Evolutionary conservation across 2,797 vertebrate genomes (phyloP).

Genomic region (Gorsachius magnificus): DNA sequence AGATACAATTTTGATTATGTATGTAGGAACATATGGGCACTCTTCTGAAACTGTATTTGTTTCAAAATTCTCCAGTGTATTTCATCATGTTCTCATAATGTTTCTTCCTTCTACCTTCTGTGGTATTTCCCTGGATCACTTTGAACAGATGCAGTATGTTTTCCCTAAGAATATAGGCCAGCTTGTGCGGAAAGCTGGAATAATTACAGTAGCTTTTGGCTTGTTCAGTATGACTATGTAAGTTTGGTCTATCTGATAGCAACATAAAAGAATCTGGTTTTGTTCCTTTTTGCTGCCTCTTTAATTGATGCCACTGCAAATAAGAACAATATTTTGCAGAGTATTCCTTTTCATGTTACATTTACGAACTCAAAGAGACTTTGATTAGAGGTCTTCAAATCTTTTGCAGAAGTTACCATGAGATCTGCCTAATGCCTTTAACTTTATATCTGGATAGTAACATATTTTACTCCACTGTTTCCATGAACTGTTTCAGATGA

Average conservation of each 20-base stretch:
- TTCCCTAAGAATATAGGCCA: neutral
- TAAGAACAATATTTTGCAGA: neutral
- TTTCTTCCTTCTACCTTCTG: slow-evolving; percentile 48
- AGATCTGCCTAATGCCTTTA: neutral
- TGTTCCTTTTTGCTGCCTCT: neutral
- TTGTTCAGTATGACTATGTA: neutral
- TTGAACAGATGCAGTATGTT: slow-evolving; percentile 20
- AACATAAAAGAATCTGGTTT: neutral
- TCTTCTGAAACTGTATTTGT: slow-evolving; percentile 28
- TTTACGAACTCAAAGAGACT: neutral
- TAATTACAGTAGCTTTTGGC: slow-evolving; percentile 18
- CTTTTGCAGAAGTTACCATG: neutral
- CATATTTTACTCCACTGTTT: neutral
- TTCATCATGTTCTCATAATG: slow-evolving; percentile 27
- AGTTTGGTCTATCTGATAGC: neutral
- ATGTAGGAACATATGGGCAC: slow-evolving; percentile 18
- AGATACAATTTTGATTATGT: neutral
- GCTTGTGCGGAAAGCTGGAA: slow-evolving; percentile 34
- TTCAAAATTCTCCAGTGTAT: slow-evolving; percentile 47
- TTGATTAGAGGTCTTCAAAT: neutral
- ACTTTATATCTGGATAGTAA: neutral
- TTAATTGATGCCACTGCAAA: neutral
- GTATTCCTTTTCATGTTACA: neutral
- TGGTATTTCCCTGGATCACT: slow-evolving; percentile 22
- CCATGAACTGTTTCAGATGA: neutral